Percentiles rank a stretch among this genome's conserved stretches.
Conservation (phyloP, 2,888 invertebrate species). For the Limulus polyphemus region DNA sequence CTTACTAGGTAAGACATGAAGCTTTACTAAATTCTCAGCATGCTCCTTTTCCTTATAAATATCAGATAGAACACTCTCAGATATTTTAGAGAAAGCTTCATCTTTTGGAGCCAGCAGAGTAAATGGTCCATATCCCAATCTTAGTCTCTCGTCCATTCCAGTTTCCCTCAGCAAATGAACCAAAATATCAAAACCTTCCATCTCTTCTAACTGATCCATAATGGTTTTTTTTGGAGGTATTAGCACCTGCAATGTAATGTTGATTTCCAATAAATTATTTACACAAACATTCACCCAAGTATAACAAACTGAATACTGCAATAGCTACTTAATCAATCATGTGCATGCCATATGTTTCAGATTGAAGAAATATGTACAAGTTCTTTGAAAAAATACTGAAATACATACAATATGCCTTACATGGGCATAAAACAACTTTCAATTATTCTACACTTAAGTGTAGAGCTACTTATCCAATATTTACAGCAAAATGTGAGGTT, state of each 20-base stretch:
- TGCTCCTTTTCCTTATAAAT: conserved; percentile 41
- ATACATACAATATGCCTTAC: no score
- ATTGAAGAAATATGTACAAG: no score
- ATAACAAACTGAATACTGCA: no score
- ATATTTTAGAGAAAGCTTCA: conserved; percentile 43
- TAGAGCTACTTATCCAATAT: no score
- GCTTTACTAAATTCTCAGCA: conserved; percentile 41
- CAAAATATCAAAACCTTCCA: conserved; percentile 41
- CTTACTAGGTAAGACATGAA: conserved; percentile 41
- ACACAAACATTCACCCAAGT: no score
- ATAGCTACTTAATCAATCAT: no score
- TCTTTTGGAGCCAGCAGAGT: conserved; percentile 50
- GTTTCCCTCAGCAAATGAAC: conserved; percentile 36
- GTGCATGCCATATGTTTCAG: no score
- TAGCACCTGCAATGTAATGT: conserved; percentile 27
- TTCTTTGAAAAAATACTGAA: no score
- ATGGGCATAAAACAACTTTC: no score
- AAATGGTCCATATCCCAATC: conserved; percentile 39
- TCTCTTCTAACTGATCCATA: conserved; percentile 40
- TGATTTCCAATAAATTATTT: no score
- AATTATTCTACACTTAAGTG: no score
- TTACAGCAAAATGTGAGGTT: no score
- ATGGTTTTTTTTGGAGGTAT: conserved; percentile 42
- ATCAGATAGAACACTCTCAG: conserved; percentile 39
- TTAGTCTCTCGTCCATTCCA: conserved; percentile 31